phyloP scores from a whole-genome alignment of 2,888 invertebrate species.

The Candidula unifasciata region DNA sequence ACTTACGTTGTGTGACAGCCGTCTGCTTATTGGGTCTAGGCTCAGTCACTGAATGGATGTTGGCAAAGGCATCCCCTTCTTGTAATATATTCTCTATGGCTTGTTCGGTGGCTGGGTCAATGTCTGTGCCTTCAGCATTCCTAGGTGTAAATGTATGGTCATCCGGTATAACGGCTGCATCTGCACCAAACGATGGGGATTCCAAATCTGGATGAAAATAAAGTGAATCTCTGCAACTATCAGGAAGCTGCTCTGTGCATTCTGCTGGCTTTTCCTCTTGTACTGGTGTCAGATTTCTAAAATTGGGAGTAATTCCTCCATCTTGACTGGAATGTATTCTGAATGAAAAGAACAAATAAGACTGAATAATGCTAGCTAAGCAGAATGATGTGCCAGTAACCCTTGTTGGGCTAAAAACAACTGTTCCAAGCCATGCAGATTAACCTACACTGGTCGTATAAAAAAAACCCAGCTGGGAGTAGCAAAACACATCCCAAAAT shows the following conservation, averaged over 20 bases:
- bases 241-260: background rate
- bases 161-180: background rate
- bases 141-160: conserved; percentile 41
- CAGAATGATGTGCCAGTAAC: background rate
- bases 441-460: no score
- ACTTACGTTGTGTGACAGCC: background rate
- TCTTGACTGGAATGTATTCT: conserved; percentile 46
- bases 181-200: background rate
- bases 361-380: background rate
- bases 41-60: conserved; percentile 12
- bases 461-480: no score
- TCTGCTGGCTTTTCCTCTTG: conserved; percentile 55
- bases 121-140: conserved; percentile 44
- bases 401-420: no score
- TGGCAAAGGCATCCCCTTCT: conserved; percentile 54
- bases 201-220: conserved; percentile 42
- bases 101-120: conserved; percentile 38
- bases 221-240: conserved; percentile 38
- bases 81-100: conserved; percentile 61
- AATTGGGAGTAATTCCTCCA: background rate
- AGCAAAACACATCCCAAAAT: no score
- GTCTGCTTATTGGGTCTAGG: conserved; percentile 14
- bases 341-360: background rate
- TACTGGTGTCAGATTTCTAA: conserved; percentile 55
- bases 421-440: no score